Percentiles rank a stretch among this genome's conserved stretches.
Conservation (phyloP, 2,888 invertebrate species). For the Heliconius sara region DNA sequence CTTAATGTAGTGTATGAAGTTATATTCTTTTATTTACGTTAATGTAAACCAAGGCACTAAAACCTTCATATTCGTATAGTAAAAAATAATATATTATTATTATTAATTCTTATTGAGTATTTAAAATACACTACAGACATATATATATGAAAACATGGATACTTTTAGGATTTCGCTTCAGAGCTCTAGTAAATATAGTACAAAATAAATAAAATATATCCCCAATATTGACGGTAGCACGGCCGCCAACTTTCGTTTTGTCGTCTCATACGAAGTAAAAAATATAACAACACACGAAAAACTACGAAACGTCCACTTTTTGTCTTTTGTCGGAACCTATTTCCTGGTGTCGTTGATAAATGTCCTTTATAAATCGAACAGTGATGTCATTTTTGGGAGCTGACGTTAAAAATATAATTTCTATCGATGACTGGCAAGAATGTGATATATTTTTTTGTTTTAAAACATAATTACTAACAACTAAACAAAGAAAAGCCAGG, state of each 20-base stretch:
- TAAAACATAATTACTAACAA: neutral
- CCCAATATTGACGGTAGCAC: neutral
- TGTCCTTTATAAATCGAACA: constrained; percentile 12
- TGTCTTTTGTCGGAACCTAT: constrained; percentile 5
- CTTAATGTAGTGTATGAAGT: no score
- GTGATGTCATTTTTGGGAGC: neutral
- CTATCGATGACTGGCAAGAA: constrained; percentile 4
- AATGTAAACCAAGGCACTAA: no score
- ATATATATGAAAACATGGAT: no score
- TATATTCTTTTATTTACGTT: no score
- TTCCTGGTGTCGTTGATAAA: constrained; percentile 11
- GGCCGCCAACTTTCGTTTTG: neutral
- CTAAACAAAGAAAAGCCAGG: neutral
- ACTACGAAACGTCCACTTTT: neutral
- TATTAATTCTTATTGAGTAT: no score
- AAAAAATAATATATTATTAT: no score
- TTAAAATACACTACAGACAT: no score
- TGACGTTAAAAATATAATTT: constrained; percentile 6
- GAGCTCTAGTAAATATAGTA: no score
- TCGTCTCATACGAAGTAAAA: neutral
- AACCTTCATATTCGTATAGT: no score
- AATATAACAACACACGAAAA: neutral
- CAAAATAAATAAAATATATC: neutral
- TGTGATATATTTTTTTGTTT: neutral
- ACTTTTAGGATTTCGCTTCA: no score